Conservation (phyloP, 2,888 invertebrate species). For the Colostygia pectinataria region DNA sequence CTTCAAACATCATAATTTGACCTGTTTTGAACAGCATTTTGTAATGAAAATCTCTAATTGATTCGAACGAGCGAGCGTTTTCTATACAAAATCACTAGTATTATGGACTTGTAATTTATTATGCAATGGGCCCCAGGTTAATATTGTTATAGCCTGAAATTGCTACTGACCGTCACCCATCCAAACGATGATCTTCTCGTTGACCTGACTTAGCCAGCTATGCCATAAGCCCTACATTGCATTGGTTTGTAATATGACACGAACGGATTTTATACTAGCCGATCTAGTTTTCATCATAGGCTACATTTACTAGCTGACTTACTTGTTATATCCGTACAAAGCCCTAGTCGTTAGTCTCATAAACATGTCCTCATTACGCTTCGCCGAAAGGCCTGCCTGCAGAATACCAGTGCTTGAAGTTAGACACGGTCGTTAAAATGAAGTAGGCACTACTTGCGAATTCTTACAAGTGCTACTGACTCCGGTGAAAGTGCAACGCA, state of each 20-base stretch:
- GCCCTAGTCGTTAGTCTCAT: conserved; percentile 2
- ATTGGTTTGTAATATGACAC: no score
- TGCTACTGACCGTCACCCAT: no score
- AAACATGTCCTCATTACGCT: conserved; percentile 16
- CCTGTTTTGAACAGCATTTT: not conserved
- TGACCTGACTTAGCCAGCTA: no score
- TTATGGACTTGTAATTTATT: no score
- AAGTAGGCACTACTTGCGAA: conserved; percentile 16
- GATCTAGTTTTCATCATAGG: not conserved
- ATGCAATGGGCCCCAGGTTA: no score
- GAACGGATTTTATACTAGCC: no score
- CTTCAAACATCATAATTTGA: not conserved
- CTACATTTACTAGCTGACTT: not conserved
- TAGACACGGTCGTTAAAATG: conserved; percentile 27
- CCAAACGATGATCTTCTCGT: no score
- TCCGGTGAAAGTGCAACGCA: conserved; percentile 27
- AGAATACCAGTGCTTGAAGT: conserved; percentile 11
- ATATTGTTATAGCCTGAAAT: no score
- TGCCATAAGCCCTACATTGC: no score
- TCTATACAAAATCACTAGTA: no score
- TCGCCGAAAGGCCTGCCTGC: conserved; percentile 4
- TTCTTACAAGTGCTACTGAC: conserved; percentile 22
- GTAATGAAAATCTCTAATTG: not conserved
- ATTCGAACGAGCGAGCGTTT: no score
- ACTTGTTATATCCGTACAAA: not conserved